Base-by-base conservation (phyloP, 1,140 invertebrate genomes). In the Agraylea sexmaculata region DNA sequence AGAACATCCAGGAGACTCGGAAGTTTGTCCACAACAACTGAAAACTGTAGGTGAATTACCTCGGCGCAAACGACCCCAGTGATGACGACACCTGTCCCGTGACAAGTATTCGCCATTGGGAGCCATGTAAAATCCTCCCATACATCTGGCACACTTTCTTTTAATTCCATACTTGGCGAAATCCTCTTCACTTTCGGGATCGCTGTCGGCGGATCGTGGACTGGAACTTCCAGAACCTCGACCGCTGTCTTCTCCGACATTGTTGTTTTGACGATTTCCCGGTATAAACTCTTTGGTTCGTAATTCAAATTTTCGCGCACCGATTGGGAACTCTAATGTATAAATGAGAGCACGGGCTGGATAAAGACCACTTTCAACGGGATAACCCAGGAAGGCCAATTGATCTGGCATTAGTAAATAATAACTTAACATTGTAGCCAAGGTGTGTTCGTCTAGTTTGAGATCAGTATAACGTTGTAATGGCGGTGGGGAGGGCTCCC, bases 31-130 rank as follows among this genome's bases (percentile, higher is more conserved):
- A 46, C 75, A 78, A 49, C 74, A 78, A 25, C n/a, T 25, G 23
- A 7, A 7, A n/a, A 25, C 23, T 45, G 19, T 53, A 48, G 22
- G 38, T 45, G 40, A 59, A 53, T 16, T 45, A 23, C 51, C 57
- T 52, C 28, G 57, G 25, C 51, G 51, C 21, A 77, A 51, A 44
- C 80, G 82, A 3, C 84, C 87, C 74, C 79, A 87, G 53, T 94
- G 89, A 55, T 87, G 84, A 0, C 66, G 39, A 60, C 89, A 94
- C 15, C 70, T 59, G 33, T 87, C 80, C 19, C 71, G 56, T 0
- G 66, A 68, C 2, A 80, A 47, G 53, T 84, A 86, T 46, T 78
- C 72, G 12, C 78, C 77, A 15, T 62, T 61, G 18, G 72, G 67
- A 12, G 68, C 63, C 16, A 86, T 69, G 43, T 72, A 67, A 55